phyloP scores from a whole-genome alignment of 1,140 invertebrate species.

The Eupeodes corollae region DNA sequence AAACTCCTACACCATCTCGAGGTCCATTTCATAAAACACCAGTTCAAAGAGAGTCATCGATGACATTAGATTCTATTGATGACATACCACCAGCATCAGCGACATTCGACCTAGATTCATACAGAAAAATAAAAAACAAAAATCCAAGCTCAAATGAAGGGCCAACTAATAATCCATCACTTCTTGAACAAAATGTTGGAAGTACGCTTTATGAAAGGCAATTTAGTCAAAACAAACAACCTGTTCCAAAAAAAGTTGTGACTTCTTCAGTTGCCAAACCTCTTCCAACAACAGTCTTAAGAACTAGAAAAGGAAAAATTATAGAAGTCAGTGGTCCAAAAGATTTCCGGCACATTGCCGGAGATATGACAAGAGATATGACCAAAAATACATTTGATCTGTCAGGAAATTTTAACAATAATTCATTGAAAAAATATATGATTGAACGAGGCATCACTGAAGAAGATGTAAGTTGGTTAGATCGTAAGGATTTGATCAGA shows the following conservation, averaged over 20 bases:
- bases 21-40: background rate
- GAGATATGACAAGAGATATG: conserved; percentile 26
- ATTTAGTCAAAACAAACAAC: no score
- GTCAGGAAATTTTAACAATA: conserved; percentile 17
- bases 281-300: conserved; percentile 10
- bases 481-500: conserved; percentile 18
- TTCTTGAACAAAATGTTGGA: no score
- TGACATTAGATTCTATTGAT: no score
- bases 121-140: no score
- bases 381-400: conserved; percentile 29
- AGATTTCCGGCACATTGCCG: conserved; percentile 27
- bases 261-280: conserved; percentile 1
- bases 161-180: no score
- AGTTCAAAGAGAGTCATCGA: no score
- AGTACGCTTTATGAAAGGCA: no score
- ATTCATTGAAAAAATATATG: conserved; percentile 30
- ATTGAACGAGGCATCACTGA: conserved; percentile 27
- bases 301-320: conserved; percentile 24
- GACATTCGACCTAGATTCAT: no score
- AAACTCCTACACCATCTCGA: conserved; percentile 9
- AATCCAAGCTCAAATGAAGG: no score
- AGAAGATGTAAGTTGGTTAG: conserved; percentile 19
- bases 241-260: no score
- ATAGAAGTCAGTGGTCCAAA: conserved; percentile 31
- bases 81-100: no score